Evolutionary conservation across 2,113 vertebrate species (phyloP), one percentile per base, ranked within the genome.

Genomic region (Burhinus bistriatus): DNA sequence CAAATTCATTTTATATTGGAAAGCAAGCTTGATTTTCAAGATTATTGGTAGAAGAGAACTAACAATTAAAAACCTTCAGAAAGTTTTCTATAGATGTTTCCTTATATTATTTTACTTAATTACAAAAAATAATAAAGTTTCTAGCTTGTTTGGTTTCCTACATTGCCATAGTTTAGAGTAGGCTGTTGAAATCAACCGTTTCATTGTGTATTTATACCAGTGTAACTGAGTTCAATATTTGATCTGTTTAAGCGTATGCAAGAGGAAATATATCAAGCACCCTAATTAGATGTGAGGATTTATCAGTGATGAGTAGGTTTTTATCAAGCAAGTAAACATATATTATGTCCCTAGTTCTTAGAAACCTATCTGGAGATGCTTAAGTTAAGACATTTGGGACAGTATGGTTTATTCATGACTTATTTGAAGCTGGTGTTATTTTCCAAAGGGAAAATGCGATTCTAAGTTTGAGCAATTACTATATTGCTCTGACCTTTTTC

Each of bases 361-460:
- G 58, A 82, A 93, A 64, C 51, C 32, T 83, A 9, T 47, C 18
- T 36, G 30, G 79, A 90, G 76, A 61, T 73, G 25, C 42, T 92
- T 73, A 66, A 88, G 62, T 79, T 47, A 95, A 72, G 32, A 93
- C 75, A 83, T 85, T 88, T 49, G 17, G 77, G 66, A 29, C 78
- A 85, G 18, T 30, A 87, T 85, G 40, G 68, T 97, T 92, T 93
- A 94, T 95, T 95, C 78, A 91, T 82, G 13, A 51, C 73, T 93
- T 70, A 36, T 44, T 76, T 73, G 85, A 84, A 78, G n/a, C 16
- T 64, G 15, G 25, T 64, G 45, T 51, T 89, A 42, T 78, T 91
- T 93, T 93, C 75, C 47, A 71, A 30, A 6, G 66, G 68, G 44
- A 87, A 89, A 84, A 90, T 42, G 30, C 3, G 4, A 57, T 75